Base-by-base conservation (phyloP, 2,113 vertebrate species). In the Nyctibius bracteatus region DNA sequence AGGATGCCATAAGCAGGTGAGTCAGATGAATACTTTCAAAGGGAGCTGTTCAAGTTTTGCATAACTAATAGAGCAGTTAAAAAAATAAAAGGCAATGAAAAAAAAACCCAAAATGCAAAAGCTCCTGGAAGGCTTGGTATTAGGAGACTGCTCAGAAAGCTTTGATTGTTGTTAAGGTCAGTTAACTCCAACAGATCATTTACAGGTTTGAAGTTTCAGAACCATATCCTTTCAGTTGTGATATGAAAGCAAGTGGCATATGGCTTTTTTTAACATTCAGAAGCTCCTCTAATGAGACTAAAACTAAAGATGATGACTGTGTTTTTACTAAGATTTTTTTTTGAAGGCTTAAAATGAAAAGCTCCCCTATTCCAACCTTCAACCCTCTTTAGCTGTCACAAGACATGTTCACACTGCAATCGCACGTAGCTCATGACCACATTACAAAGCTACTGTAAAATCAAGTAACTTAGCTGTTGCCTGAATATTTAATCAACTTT, bases 401-500 rank as follows among this genome's bases (percentile, higher is more conserved):
- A 90, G 66, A 25, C 4, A 0, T 19, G 23, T 68, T 92, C 47
- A 5, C 54, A 12, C 77, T 44, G 61, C 65, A 86, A 2, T 91
- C 91, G 55, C 81, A 46, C 1, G 0, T 18, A 49, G 68, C 86
- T 92, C 25, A 2, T 72, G 70, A 44, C 59, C 27, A 20, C 52
- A 7, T 87, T 87, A 57, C 35, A 89, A 51, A 92, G 47, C 73
- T 94, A 5, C 65, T 96, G 87, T 73, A 72, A 89, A 86, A 80
- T 89, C 59, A 72, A 57, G 61, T 39, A 96, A 72, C 81, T 68
- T 81, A 3, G 2, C 81, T 82, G 23, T 72, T 72, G 52, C 70
- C 25, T 75, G 94, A 94, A 90, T 92, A 49, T 87, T 94, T 92
- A 90, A 93, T 95, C 75, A 93, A 68, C 71, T 88, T 90, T 88